Base-by-base conservation (phyloP, 2,888 invertebrate genomes). In the Protonemura montana region DNA sequence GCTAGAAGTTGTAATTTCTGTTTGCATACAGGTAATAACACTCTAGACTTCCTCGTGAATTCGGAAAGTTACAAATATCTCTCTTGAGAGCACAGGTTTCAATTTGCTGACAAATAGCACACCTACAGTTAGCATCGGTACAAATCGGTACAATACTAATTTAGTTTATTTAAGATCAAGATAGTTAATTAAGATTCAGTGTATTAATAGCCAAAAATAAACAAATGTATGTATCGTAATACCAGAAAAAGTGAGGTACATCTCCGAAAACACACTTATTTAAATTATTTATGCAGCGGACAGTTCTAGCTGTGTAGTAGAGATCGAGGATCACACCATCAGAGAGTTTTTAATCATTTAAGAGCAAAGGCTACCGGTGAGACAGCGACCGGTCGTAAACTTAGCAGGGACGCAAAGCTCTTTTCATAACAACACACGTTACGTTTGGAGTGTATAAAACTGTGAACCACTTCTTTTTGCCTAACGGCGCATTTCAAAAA, bases 351-450 rank as follows among this genome's bases (percentile, higher is more conserved):
- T 59, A 59, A 59, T 59, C 59, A 59, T 59, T 59, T 59, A 59
- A 59, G 1, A 59, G 59, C 59, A 21, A 10, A 59, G 59, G 16
- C 35, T 35, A 3, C 5, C 35, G 35, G 21, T 21, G 3, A 59
- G 59, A 59, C 5, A 5, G 26, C 7, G n/a, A 78, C 27, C 26
- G 3, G 13, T 78, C 78, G 28, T 78, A 78, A 78, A 78, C 25
- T 78, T 26, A 26, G 26, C 16, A 59, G 59, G 21, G 13, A 2
- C 59, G 21, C 59, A 27, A 41, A 83, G 82, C 82, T 83, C 82
- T 83, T 83, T 82, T 83, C 28, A 83, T 28, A 30, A 41, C 82
- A 83, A 83, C 35, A 83, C 41, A 83, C 82, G n/a, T 83, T 16
- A 42, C 30, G 82, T 41, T 26, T 25, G 35, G 42, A n/a, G 41